Evolutionary conservation across 2,797 vertebrate species (phyloP).

Genomic region (Pelobates cultripes): DNA sequence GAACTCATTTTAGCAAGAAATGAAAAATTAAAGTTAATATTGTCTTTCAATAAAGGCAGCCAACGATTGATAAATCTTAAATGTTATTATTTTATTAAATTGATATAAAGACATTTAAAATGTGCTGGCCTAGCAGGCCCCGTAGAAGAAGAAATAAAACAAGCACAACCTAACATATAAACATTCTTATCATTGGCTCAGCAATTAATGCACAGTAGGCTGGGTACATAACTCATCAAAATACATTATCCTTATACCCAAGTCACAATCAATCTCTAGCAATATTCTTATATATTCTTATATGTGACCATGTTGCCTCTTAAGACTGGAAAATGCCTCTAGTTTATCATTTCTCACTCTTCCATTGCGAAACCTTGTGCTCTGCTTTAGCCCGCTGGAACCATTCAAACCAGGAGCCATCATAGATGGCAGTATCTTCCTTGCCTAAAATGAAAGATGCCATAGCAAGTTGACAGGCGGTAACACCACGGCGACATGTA

Average conservation of each 20-base stretch:
- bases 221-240: too few relatives aligned
- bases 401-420: constrained; percentile 95
- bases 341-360: constrained; percentile 41
- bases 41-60: too few relatives aligned
- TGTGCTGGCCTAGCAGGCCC: too few relatives aligned
- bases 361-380: constrained; percentile 77
- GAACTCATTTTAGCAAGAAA: too few relatives aligned
- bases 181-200: neutral
- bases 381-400: constrained; percentile 80
- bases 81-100: too few relatives aligned
- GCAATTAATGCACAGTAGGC: neutral
- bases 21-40: too few relatives aligned
- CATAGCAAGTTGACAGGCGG: constrained; percentile 86
- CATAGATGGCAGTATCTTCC: constrained; percentile 82
- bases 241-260: neutral
- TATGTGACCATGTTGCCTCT: too few relatives aligned
- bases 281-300: neutral
- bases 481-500: constrained; percentile 90
- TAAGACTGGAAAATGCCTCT: neutral
- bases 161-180: too few relatives aligned
- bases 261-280: neutral
- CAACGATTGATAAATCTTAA: too few relatives aligned
- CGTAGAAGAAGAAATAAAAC: too few relatives aligned
- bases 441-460: constrained; percentile 88
- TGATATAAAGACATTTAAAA: too few relatives aligned